Base-by-base conservation (phyloP, 92 coral and sea anemone genomes). In the Ricordea florida region DNA sequence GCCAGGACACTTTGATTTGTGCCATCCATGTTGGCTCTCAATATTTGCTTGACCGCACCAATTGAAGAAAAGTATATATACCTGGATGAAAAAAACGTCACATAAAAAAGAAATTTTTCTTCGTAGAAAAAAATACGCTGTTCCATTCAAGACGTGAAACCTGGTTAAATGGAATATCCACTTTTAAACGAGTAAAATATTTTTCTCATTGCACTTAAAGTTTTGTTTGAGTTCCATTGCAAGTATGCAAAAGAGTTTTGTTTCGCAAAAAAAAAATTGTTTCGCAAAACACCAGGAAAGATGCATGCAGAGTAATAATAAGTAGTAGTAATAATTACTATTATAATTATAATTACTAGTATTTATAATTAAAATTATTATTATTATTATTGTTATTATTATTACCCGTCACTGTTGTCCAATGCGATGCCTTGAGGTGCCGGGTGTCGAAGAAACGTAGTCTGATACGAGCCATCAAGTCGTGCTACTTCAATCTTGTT, bases 381-480 rank as follows among this genome's bases (percentile, higher is more conserved):
- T 18, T 47, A 20, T 20, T 17, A 1, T 29, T 29, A 26, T 43
- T n/a, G 53, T 28, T n/a, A 5, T 20, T 2, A 18, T 2, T 0
- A 86, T 38, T 62, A 85, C 88, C 94, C 84, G 6, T 40, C 56
- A 13, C 32, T 31, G 2, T 70, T 49, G 57, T 90, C 90, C 3
- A 93, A 57, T 5, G 80, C 69, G 30, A 93, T 72, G 33, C 65
- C 88, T 20, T 72, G 78, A 5, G 98, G 98, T 1, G 48, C 26
- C 5, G 22, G 38, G 5, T 38, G 41, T 13, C 20, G 4, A 2
- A 70, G 26, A 17, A 70, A 13, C 17, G 21, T 9, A 10, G 16
- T 41, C 42, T 38, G 29, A 70, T 16, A 4, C 0, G 8, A 2
- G 23, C 65, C 53, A 2, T 55, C 53, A 37, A 70, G 62, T 24